These are phyloP conservation scores for Lithophane socia DNA, from an alignment of 2,888 invertebrate genomes.

Conservation along the genomic window DNA sequence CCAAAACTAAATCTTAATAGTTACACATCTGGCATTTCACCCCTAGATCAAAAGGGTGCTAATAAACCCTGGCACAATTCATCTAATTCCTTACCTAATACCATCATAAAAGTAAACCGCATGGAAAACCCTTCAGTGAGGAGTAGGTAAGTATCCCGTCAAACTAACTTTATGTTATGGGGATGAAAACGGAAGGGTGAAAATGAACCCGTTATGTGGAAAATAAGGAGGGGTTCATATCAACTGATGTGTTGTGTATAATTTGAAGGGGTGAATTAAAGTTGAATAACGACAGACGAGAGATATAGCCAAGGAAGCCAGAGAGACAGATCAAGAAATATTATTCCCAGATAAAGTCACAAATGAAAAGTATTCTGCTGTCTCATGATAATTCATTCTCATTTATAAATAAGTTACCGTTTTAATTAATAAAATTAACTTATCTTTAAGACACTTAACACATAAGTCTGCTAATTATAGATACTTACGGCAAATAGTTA, in stretches of 20 bases:
- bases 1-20: not conserved
- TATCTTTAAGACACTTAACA: constrained; percentile 50
- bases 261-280: constrained; percentile 62
- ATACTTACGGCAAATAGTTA: constrained; percentile 38
- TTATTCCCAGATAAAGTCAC: constrained; percentile 18
- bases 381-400: constrained; percentile 30
- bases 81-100: constrained; percentile 45
- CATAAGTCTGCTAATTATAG: constrained; percentile 52
- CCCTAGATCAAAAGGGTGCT: constrained; percentile 25
- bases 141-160: constrained; percentile 71
- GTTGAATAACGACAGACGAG: constrained; percentile 42
- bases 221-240: constrained; percentile 70
- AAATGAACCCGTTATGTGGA: constrained; percentile 79
- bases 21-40: not conserved
- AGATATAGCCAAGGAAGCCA: constrained; percentile 3
- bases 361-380: constrained; percentile 37
- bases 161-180: constrained; percentile 71
- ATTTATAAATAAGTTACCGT: constrained; percentile 48
- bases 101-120: constrained; percentile 58
- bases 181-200: constrained; percentile 71
- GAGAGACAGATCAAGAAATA: constrained; percentile 32
- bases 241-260: constrained; percentile 63
- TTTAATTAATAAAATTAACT: constrained; percentile 48
- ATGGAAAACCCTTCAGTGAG: constrained; percentile 58
- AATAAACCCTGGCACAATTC: constrained; percentile 31